These are phyloP conservation scores for Pantala flavescens DNA, from an alignment of 1,140 invertebrate species.

Conservation along the genomic window DNA sequence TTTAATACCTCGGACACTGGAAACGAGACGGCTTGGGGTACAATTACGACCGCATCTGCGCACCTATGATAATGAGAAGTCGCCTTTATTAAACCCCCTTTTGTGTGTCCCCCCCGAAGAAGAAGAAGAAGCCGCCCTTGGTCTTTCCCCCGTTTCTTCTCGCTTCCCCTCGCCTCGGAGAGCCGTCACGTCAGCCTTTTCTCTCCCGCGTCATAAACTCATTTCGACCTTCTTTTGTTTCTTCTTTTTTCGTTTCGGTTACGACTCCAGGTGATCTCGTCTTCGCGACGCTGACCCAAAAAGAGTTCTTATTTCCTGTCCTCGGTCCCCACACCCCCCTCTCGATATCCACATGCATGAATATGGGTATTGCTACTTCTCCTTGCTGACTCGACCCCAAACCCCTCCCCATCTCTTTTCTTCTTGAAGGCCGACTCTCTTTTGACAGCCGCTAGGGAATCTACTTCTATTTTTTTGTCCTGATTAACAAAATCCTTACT, in stretches of 20 bases:
- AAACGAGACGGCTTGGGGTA: too few species aligned
- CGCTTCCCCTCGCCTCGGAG: too few species aligned
- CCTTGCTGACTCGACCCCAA: background rate
- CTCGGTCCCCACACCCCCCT: background rate
- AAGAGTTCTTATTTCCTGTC: background rate
- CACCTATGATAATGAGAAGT: too few species aligned
- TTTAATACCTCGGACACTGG: too few species aligned
- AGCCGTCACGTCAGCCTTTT: background rate
- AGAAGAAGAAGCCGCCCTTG: too few species aligned
- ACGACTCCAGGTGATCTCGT: background rate
- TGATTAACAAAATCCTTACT: background rate
- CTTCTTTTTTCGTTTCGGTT: background rate
- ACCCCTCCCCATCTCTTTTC: background rate
- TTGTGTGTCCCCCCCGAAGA: too few species aligned
- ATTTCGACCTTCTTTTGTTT: background rate
- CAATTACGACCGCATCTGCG: too few species aligned
- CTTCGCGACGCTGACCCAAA: background rate
- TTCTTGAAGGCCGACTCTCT: background rate
- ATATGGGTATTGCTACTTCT: too few species aligned
- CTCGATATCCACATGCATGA: too few species aligned
- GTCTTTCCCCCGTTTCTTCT: too few species aligned
- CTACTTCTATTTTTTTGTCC: background rate
- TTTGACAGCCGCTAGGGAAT: background rate
- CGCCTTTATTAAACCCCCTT: too few species aligned
- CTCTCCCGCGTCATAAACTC: background rate